Evolutionary conservation across 2,888 invertebrate genomes (phyloP).

Genomic region (Strigamia crassipes): DNA sequence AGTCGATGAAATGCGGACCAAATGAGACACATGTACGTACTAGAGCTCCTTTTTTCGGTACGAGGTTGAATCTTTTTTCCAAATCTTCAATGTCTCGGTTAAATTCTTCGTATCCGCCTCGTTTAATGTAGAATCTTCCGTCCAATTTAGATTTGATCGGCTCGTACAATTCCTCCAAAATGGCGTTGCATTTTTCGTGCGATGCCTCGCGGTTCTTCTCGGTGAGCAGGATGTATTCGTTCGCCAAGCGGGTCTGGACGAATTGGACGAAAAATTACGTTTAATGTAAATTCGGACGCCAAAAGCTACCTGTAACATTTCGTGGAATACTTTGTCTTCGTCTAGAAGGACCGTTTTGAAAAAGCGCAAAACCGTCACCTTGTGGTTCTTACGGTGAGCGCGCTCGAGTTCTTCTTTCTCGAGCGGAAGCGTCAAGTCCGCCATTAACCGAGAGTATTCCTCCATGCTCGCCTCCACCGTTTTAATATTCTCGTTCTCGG

Average conservation of each 20-base stretch:
- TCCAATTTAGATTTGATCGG: neutral
- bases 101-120: neutral
- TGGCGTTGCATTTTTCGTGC: neutral
- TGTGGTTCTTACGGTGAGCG: neutral
- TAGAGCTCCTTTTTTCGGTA: neutral
- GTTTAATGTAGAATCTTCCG: neutral
- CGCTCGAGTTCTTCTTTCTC: neutral
- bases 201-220: constrained; percentile 17
- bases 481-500: neutral
- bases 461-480: neutral
- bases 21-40: neutral
- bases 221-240: neutral
- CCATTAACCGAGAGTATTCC: neutral
- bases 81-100: neutral
- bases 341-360: neutral
- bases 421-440: neutral
- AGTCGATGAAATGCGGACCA: too few species aligned
- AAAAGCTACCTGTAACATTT: constrained; percentile 22
- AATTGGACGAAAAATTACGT: neutral
- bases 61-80: neutral
- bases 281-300: neutral
- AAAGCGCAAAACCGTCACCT: neutral
- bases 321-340: neutral
- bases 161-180: neutral
- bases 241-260: neutral